phyloP scores from a whole-genome alignment of 2,113 vertebrate genomes.

The Nanger granti region DNA sequence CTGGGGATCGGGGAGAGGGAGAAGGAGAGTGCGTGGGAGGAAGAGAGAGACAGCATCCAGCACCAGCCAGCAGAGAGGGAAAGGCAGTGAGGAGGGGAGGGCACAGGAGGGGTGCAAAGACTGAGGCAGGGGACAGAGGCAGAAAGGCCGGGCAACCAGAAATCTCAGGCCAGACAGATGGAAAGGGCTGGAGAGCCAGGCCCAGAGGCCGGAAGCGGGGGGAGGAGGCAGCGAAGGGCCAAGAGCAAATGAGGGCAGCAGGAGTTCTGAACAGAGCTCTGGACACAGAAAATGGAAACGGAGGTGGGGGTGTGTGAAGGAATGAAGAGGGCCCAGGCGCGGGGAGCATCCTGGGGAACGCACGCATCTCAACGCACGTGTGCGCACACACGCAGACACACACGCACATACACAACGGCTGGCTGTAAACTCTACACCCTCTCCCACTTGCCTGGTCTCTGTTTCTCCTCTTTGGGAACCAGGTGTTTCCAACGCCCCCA shows the following conservation, averaged over 20 bases:
- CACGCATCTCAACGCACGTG: neutral
- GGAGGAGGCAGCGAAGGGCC: neutral
- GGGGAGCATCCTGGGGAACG: neutral
- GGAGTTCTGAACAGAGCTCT: slow-evolving; percentile 22
- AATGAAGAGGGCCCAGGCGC: neutral
- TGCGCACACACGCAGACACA: neutral
- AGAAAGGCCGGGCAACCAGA: slow-evolving; percentile 42
- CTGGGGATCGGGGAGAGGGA: slow-evolving; percentile 51
- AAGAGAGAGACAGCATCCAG: slow-evolving; percentile 64
- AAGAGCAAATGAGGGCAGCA: slow-evolving; percentile 47
- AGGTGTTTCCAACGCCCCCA: neutral
- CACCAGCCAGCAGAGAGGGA: slow-evolving; percentile 40
- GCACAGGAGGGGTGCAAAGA: neutral
- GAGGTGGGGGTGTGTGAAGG: slow-evolving; percentile 34
- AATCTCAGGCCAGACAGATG: slow-evolving; percentile 61
- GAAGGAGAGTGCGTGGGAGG: slow-evolving; percentile 62
- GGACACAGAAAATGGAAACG: neutral
- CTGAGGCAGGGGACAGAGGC: neutral
- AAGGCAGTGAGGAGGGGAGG: neutral
- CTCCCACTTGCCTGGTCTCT: slow-evolving; percentile 13
- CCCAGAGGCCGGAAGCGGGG: slow-evolving; percentile 38
- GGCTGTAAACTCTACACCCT: neutral
- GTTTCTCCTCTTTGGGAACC: neutral
- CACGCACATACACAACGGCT: neutral
- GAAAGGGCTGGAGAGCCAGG: slow-evolving; percentile 72